Conservation (phyloP, 1,140 invertebrate genomes). For the Nephila pilipes region DNA sequence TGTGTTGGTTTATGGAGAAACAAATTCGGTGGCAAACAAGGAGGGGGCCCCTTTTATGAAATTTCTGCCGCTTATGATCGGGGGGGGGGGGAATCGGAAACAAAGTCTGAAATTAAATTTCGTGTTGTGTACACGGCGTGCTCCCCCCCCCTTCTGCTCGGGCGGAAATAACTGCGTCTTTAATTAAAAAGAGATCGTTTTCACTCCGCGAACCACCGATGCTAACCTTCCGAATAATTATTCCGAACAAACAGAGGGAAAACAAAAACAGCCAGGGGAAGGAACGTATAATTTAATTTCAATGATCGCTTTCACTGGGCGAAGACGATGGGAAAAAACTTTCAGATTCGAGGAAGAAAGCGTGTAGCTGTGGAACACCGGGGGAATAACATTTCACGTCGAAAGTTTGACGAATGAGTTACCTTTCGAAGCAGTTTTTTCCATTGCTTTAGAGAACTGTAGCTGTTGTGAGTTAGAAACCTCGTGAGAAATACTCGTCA, state of each 20-base stretch:
- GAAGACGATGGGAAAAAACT: not conserved
- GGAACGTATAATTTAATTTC: constrained; percentile 68
- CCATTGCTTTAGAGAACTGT: too few species aligned
- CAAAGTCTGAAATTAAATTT: constrained; percentile 65
- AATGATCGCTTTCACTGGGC: constrained; percentile 31
- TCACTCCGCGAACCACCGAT: not conserved
- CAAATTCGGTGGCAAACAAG: constrained; percentile 5
- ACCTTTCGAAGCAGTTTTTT: too few species aligned
- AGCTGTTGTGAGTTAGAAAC: too few species aligned
- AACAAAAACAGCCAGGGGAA: constrained; percentile 29
- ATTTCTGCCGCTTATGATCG: not conserved
- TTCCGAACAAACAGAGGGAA: constrained; percentile 26
- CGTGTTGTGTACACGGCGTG: constrained; percentile 6
- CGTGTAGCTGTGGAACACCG: not conserved
- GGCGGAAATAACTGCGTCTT: constrained; percentile 49
- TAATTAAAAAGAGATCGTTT: constrained; percentile 63
- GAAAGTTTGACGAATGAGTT: too few species aligned
- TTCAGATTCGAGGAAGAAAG: not conserved
- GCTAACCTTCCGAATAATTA: constrained; percentile 62
- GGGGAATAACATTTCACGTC: too few species aligned
- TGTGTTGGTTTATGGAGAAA: constrained; percentile 18
- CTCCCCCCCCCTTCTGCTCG: not conserved
- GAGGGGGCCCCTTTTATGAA: not conserved
- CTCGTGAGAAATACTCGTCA: too few species aligned
- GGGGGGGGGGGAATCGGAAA: constrained; percentile 23